These are phyloP conservation scores for Phenganax stokvisi DNA, from an alignment of 92 coral and sea anemone species.

Conservation along the genomic window DNA sequence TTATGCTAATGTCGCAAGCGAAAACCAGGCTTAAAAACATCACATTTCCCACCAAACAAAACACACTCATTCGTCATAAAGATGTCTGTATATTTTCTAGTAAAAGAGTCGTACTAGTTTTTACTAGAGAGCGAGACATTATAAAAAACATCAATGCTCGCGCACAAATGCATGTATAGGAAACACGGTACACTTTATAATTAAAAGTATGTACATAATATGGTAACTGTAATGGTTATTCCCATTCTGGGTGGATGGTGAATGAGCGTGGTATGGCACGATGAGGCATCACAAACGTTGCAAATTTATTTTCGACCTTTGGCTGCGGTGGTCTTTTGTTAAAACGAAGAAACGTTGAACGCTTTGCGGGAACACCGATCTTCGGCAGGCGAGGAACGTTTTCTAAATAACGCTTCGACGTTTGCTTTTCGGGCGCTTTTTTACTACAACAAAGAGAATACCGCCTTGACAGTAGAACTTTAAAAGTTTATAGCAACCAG, in stretches of 20 bases:
- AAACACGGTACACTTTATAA: not conserved
- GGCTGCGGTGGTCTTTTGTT: slow-evolving; percentile 26
- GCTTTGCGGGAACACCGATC: slow-evolving; percentile 18
- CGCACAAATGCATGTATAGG: not conserved
- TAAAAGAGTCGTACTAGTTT: too few relatives aligned
- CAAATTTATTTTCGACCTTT: slow-evolving; percentile 57
- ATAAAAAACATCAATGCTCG: too few relatives aligned
- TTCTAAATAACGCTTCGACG: slow-evolving; percentile 6
- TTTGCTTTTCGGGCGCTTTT: slow-evolving; percentile 42
- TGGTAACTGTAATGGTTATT: not conserved
- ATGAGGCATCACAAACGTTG: slow-evolving; percentile 89
- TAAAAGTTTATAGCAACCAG: not conserved
- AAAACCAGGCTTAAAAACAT: too few relatives aligned
- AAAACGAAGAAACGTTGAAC: not conserved
- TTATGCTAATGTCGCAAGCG: too few relatives aligned
- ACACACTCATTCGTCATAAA: too few relatives aligned
- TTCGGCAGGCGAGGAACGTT: slow-evolving; percentile 40
- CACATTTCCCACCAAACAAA: too few relatives aligned
- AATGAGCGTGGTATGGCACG: slow-evolving; percentile 64
- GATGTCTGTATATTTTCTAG: too few relatives aligned
- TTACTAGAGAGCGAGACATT: too few relatives aligned
- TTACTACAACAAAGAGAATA: slow-evolving; percentile 45
- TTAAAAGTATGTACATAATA: not conserved
- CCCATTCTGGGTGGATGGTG: slow-evolving; percentile 90
- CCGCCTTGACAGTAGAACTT: not conserved